Evolutionary conservation across 2,888 invertebrate species (phyloP), one percentile per base, ranked within the genome.

Genomic region (Dendrolimus houi): DNA sequence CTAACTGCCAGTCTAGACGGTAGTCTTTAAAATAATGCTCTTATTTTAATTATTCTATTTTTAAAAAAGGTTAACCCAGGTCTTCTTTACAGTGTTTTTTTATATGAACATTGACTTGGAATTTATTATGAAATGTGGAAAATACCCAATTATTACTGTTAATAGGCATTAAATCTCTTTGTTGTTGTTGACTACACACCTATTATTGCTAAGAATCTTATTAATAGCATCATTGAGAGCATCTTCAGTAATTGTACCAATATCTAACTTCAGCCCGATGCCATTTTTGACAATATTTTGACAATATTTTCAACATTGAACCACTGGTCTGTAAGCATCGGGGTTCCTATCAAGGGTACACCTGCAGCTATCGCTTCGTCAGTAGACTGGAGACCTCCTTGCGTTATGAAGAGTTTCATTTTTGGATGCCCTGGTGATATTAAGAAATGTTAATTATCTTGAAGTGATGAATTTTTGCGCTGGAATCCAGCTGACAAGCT

Each of bases 371-470:
- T 81, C 0, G 89, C 78, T 68, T 91, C 91, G 55, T 89, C 87
- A 1, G 86, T 79, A 0, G 91, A 91, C 61, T 90, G 90, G 1
- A 89, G 60, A 1, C 91, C 91, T 56, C 83, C 86, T 80, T 91
- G 91, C 0, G 86, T 88, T 53, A 91, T 77, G 54, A 91, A 92
- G 0, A 87, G 59, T 61, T 91, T 91, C 0, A 91, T 60, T 55
- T 91, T 92, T 10, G 83, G 80, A 70, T 91, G 91, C 53, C 64
- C 81, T 82, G 64, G 7, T 73, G 69, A 54, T 17, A 57, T 40
- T 59, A 41, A 0, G 80, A 17, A 3, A 17, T 17, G 17, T 17
- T 17, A 17, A 2, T 17, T 17, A 2, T 2, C 17, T 17, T 17
- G 17, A 17, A 17, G 2, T 17, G 17, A 17, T 17, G 17, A 17